Evolutionary conservation across 2,888 invertebrate species (phyloP).

Genomic region (Eristalis pertinax): DNA sequence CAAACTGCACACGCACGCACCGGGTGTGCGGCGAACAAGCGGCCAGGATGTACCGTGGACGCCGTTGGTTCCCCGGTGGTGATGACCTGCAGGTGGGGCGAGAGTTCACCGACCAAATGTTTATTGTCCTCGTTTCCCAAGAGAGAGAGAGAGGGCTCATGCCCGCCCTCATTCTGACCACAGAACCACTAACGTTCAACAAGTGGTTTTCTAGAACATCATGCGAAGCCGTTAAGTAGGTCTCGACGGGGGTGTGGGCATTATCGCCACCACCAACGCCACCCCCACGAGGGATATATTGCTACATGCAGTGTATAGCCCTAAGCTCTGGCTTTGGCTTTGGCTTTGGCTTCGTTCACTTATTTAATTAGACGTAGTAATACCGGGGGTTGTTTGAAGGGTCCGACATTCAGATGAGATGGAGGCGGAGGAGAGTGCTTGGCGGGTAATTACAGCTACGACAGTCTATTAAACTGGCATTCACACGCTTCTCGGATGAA

Average conservation of each 20-base stretch:
- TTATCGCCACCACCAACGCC: background rate
- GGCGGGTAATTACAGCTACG: constrained; percentile 21
- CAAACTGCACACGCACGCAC: background rate
- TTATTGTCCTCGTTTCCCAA: constrained; percentile 24
- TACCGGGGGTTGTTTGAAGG: background rate
- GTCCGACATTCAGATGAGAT: background rate
- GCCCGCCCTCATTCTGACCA: background rate
- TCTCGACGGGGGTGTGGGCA: background rate
- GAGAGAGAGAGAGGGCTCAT: background rate
- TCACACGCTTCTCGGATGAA: constrained; percentile 26
- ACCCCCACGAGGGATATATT: background rate
- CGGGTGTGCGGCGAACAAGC: background rate
- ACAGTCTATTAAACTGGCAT: constrained; percentile 25
- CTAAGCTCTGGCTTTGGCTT: background rate
- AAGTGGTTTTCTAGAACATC: constrained; percentile 24
- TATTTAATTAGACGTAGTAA: background rate
- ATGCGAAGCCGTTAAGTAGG: constrained; percentile 19
- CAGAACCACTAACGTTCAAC: constrained; percentile 13
- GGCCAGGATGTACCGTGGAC: background rate
- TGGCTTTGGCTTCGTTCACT: background rate
- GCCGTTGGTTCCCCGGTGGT: background rate
- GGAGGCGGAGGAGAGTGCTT: background rate
- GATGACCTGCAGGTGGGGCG: constrained; percentile 19
- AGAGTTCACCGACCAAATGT: constrained; percentile 35
- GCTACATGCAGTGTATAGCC: background rate